Evolutionary conservation across 1,140 invertebrate species (phyloP).

Genomic region (Eriocheir sinensis): DNA sequence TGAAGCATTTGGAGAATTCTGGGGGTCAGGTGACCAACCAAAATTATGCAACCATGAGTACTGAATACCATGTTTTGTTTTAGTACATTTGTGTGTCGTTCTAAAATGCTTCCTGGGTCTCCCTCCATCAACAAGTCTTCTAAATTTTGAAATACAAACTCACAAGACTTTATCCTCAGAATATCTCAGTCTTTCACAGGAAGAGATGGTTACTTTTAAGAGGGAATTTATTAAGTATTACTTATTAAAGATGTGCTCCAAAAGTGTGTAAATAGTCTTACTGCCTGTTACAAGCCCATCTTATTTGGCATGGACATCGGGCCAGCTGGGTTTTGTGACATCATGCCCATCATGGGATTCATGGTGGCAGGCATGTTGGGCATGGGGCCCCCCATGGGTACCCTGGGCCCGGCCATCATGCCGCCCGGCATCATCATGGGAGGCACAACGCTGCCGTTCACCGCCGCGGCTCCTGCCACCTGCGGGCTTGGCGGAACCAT

Average conservation of each 20-base stretch:
- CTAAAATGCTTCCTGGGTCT: neutral
- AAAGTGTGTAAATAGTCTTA: neutral
- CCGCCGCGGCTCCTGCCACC: neutral
- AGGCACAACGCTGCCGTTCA: conserved; percentile 50
- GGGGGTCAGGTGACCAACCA: too few relatives aligned
- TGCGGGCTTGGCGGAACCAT: conserved; percentile 27
- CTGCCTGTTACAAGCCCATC: conserved; percentile 60
- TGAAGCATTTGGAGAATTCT: too few relatives aligned
- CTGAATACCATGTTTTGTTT: too few relatives aligned
- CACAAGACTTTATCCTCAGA: too few relatives aligned
- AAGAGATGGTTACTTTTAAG: too few relatives aligned
- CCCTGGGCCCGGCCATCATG: conserved; percentile 1
- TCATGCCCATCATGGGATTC: conserved; percentile 43
- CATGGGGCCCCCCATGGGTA: conserved; percentile 10
- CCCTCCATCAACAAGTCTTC: neutral
- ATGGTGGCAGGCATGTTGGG: conserved; percentile 47
- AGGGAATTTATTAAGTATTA: neutral
- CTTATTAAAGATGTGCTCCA: neutral
- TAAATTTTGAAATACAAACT: too few relatives aligned
- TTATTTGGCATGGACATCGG: conserved; percentile 67
- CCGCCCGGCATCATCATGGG: neutral
- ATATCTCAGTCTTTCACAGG: neutral
- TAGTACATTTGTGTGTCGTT: too few relatives aligned
- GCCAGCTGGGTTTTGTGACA: conserved; percentile 43
- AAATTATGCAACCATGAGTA: too few relatives aligned